These are phyloP conservation scores for Leptinotarsa texana DNA, from an alignment of 1,140 invertebrate genomes.

Conservation along the genomic window DNA sequence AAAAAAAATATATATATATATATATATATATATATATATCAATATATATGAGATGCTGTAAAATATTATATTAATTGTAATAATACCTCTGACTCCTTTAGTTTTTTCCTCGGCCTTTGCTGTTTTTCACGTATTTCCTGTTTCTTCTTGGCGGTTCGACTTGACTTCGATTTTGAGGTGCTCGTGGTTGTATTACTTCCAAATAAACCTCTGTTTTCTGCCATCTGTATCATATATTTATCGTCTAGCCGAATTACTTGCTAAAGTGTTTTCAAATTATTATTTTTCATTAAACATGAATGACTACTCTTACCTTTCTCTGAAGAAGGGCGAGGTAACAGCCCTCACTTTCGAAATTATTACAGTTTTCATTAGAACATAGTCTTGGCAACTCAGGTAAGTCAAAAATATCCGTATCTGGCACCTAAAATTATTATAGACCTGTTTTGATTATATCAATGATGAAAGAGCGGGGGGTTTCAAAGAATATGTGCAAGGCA, in stretches of 20 bases:
- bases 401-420: constrained; percentile 74
- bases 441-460: too few relatives aligned
- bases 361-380: constrained; percentile 58
- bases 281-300: neutral
- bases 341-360: constrained; percentile 60
- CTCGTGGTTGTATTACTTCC: constrained; percentile 57
- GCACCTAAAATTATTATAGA: constrained; percentile 58
- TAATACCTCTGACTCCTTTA: constrained; percentile 38
- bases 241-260: constrained; percentile 74
- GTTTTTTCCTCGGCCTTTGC: constrained; percentile 42
- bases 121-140: constrained; percentile 35
- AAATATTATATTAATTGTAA: neutral
- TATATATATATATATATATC: too few relatives aligned
- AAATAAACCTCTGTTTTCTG: constrained; percentile 75
- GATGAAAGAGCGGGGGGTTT: too few relatives aligned
- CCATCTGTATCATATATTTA: constrained; percentile 78
- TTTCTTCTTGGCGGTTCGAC: constrained; percentile 43
- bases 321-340: constrained; percentile 73
- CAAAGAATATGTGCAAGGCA: too few relatives aligned
- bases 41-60: too few relatives aligned
- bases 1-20: too few relatives aligned
- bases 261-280: constrained; percentile 47
- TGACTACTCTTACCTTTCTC: constrained; percentile 60
- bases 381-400: constrained; percentile 61
- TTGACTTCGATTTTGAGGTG: constrained; percentile 37